Evolutionary conservation across 2,888 invertebrate species (phyloP).

Genomic region (Netelia fuscicornis): DNA sequence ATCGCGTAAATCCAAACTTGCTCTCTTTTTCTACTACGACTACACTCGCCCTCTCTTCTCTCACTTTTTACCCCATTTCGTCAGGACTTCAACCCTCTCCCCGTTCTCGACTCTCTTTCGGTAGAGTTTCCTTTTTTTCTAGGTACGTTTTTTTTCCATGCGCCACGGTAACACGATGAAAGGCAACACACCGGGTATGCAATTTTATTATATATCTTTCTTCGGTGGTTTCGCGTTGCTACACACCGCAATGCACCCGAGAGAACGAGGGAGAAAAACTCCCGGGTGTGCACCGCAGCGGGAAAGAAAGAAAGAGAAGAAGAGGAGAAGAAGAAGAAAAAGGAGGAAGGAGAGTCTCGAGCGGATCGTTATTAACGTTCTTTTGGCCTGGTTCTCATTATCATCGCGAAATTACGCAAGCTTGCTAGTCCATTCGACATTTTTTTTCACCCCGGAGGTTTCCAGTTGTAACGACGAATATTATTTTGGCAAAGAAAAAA

Average conservation of each 20-base stretch:
- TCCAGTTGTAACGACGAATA: not conserved
- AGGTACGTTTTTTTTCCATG: not conserved
- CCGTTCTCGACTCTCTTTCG: slow-evolving; percentile 1
- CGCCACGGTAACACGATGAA: slow-evolving; percentile 7
- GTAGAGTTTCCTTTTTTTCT: not conserved
- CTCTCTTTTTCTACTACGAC: slow-evolving; percentile 14
- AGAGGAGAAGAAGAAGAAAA: slow-evolving; percentile 22
- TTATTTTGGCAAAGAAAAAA: not conserved
- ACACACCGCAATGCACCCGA: slow-evolving; percentile 47
- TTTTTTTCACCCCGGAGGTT: not conserved
- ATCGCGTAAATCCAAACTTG: not conserved
- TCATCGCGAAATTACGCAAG: slow-evolving; percentile 14
- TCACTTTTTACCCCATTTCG: slow-evolving; percentile 9
- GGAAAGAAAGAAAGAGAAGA: slow-evolving; percentile 21
- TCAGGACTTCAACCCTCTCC: not conserved
- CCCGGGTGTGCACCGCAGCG: slow-evolving; percentile 24
- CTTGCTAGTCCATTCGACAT: slow-evolving; percentile 23
- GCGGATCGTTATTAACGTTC: slow-evolving; percentile 56
- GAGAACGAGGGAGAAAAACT: slow-evolving; percentile 1
- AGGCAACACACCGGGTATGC: slow-evolving; percentile 40
- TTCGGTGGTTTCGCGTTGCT: slow-evolving; percentile 52
- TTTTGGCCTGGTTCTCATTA: slow-evolving; percentile 46
- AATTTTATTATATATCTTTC: slow-evolving; percentile 54
- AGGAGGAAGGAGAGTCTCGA: not conserved
- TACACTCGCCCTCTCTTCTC: slow-evolving; percentile 8